Conservation (phyloP, 2,113 vertebrate species). For the Mastomys coucha region DNA sequence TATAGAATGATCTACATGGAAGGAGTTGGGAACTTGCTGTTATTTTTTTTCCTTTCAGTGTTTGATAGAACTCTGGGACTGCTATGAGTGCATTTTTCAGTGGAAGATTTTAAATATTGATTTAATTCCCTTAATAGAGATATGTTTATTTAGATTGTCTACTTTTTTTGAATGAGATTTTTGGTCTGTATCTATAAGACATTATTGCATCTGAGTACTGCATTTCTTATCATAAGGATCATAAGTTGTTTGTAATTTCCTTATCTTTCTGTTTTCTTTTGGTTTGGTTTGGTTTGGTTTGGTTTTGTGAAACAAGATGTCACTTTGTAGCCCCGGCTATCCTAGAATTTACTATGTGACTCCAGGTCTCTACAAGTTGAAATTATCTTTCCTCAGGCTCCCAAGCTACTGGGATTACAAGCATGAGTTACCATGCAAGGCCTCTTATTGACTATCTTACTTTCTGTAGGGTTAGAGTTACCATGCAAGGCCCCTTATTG, state of each 20-base stretch:
- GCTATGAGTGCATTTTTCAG: neutral
- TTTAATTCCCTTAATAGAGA: neutral
- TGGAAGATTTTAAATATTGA: neutral
- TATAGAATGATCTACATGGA: neutral
- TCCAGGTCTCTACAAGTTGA: neutral
- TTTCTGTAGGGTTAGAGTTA: neutral
- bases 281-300: too few relatives aligned
- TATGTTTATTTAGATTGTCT: neutral
- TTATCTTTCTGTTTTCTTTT: neutral
- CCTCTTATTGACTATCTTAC: neutral
- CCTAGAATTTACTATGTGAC: neutral
- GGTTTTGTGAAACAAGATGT: neutral
- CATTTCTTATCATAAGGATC: neutral
- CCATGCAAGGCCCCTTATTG: neutral
- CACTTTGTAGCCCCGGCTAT: neutral
- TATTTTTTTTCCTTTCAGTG: neutral
- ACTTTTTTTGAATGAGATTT: neutral
- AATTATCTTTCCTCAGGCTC: neutral
- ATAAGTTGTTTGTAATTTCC: neutral
- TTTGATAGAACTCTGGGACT: neutral
- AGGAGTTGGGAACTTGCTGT: neutral
- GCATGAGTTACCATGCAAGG: neutral
- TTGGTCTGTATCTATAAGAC: neutral
- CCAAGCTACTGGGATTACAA: neutral
- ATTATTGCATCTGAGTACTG: neutral